A percentile compares a stretch with the other conserved stretches of the same genome.
Conservation (phyloP, 2,888 invertebrate species). For the Eupithecia dodoneata region DNA sequence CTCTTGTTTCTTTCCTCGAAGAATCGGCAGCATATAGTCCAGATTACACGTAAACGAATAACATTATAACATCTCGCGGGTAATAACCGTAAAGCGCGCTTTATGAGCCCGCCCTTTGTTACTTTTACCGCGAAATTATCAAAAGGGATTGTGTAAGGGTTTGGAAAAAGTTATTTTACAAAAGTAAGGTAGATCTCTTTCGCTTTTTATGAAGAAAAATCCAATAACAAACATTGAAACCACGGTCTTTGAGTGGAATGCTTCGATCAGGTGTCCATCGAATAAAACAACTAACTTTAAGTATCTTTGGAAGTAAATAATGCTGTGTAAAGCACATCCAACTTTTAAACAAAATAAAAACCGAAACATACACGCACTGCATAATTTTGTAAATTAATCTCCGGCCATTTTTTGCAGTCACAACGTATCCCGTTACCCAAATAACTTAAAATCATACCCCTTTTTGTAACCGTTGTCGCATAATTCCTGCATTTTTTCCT, state of each 20-base stretch:
- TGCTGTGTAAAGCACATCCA: not conserved
- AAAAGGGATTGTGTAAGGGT: slow-evolving; percentile 17
- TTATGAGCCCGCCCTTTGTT: slow-evolving; percentile 12
- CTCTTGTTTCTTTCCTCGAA: too few species aligned
- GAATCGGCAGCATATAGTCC: slow-evolving; percentile 4
- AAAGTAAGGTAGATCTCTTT: not conserved
- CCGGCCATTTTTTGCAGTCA: not conserved
- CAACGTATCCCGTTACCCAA: slow-evolving; percentile 1
- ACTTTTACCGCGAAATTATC: slow-evolving; percentile 13
- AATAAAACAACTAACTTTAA: too few species aligned
- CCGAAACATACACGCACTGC: not conserved
- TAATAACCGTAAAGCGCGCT: slow-evolving; percentile 15
- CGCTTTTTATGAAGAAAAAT: not conserved
- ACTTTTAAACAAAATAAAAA: not conserved
- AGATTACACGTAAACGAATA: slow-evolving; percentile 11
- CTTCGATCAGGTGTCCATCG: too few species aligned
- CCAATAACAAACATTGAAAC: not conserved
- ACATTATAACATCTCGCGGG: slow-evolving; percentile 10
- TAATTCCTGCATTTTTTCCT: slow-evolving; percentile 34
- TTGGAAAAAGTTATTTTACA: slow-evolving; percentile 3
- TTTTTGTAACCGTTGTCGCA: slow-evolving; percentile 28
- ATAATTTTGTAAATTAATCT: not conserved
- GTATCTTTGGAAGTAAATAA: too few species aligned
- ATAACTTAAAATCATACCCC: slow-evolving; percentile 20
- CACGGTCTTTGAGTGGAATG: not conserved